These are phyloP conservation scores for Gymnocephalus cernua DNA, from an alignment of 2,113 vertebrate genomes.

Conservation along the genomic window DNA sequence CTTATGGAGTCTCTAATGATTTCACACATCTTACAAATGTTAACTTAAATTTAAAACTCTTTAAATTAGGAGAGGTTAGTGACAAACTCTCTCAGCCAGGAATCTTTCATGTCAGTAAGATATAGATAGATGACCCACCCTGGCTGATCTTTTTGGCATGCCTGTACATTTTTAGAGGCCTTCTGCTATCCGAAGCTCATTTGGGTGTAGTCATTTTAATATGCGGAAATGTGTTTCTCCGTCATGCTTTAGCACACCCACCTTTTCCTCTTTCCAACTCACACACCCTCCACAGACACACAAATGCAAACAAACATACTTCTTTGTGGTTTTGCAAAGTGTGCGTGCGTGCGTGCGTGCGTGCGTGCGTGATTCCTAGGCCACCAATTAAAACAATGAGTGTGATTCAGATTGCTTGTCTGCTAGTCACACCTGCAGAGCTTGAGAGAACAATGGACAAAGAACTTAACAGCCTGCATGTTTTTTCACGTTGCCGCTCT, in stretches of 20 bases:
- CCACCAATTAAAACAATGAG: slow-evolving; percentile 41
- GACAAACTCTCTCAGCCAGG: slow-evolving; percentile 36
- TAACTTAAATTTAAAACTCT: slow-evolving; percentile 20
- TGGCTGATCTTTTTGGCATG: slow-evolving; percentile 29
- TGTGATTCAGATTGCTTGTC: slow-evolving; percentile 27
- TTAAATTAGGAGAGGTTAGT: slow-evolving; percentile 17
- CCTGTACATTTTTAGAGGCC: slow-evolving; percentile 8
- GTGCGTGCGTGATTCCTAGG: slow-evolving; percentile 8
- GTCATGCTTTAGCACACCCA: slow-evolving; percentile 34
- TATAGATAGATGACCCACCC: slow-evolving; percentile 47
- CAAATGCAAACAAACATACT: background rate
- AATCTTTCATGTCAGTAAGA: slow-evolving; percentile 15
- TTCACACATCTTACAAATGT: slow-evolving; percentile 24
- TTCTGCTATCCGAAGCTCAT: slow-evolving; percentile 29
- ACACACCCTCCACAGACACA: background rate
- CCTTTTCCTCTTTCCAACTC: slow-evolving; percentile 11
- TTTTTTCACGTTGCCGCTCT: slow-evolving; percentile 6
- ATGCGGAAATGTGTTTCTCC: slow-evolving; percentile 30
- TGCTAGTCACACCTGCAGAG: slow-evolving; percentile 54
- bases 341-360: slow-evolving; percentile 1
- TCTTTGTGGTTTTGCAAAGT: background rate
- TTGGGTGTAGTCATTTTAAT: slow-evolving; percentile 45
- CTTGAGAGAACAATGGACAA: slow-evolving; percentile 69
- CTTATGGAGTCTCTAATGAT: slow-evolving; percentile 27
- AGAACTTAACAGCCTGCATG: slow-evolving; percentile 44